Evolutionary conservation across 2,888 invertebrate species (phyloP).

Genomic region (Drosophila prostipennis): DNA sequence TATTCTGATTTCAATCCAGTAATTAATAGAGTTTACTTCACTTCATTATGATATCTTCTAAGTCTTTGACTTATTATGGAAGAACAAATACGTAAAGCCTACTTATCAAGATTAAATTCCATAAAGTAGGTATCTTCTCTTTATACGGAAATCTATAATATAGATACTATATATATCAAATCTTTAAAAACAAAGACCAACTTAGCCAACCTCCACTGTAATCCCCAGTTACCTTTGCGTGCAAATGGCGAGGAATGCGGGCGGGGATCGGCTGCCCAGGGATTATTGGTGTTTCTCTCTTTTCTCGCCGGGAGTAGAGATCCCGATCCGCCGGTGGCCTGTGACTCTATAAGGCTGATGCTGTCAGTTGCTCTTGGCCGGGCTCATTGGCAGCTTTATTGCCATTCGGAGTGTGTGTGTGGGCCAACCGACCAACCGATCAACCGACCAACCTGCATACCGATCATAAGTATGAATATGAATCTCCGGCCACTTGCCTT

Average conservation of each 20-base stretch:
- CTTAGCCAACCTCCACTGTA: conserved; percentile 18
- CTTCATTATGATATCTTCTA: too few species aligned
- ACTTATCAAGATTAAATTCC: too few species aligned
- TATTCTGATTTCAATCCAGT: too few species aligned
- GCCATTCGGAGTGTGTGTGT: conserved; percentile 50
- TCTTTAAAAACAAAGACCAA: too few species aligned
- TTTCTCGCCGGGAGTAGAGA: conserved; percentile 14
- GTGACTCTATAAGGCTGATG: conserved; percentile 75
- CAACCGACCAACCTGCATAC: conserved; percentile 43
- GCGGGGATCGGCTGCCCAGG: conserved; percentile 15
- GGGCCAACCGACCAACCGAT: conserved; percentile 14
- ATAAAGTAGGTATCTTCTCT: too few species aligned
- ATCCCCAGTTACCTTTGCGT: conserved; percentile 52
- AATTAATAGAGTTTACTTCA: too few species aligned
- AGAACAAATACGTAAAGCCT: too few species aligned
- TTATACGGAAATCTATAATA: too few species aligned
- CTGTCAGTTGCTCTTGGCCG: conserved; percentile 71
- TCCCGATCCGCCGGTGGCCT: conserved; percentile 58
- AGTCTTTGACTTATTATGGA: too few species aligned
- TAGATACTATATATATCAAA: too few species aligned
- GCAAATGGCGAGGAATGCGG: conserved; percentile 66
- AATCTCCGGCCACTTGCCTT: conserved; percentile 67
- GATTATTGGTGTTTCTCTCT: conserved; percentile 2
- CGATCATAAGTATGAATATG: conserved; percentile 74
- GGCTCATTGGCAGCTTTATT: conserved; percentile 77